Percentiles rank a stretch among this genome's conserved stretches.
These are phyloP conservation scores for Cirrhinus mrigala DNA, from an alignment of 2,797 vertebrate species.

Conservation along the genomic window DNA sequence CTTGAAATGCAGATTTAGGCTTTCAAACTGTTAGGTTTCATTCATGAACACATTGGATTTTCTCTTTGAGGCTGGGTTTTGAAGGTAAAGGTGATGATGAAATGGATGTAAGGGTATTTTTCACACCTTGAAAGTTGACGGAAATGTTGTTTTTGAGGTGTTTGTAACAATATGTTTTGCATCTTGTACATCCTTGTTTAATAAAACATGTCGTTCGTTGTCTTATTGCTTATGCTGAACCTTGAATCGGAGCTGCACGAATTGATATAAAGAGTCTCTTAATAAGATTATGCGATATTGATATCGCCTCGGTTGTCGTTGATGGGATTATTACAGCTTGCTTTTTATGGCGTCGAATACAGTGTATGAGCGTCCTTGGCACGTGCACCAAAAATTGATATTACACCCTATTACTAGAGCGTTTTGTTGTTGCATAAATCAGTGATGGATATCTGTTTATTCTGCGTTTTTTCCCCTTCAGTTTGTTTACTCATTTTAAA, in stretches of 20 bases:
- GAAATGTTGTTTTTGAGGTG: constrained; percentile 22
- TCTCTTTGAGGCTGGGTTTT: constrained; percentile 35
- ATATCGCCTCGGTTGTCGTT: constrained; percentile 45
- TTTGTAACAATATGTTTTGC: constrained; percentile 24
- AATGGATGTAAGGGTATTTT: constrained; percentile 45
- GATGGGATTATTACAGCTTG: constrained; percentile 45
- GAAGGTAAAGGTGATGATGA: constrained; percentile 49
- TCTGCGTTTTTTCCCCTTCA: constrained; percentile 54
- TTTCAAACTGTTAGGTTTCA: constrained; percentile 33
- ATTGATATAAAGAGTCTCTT: constrained; percentile 46
- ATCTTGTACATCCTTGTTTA: constrained; percentile 40
- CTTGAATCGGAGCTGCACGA: constrained; percentile 33
- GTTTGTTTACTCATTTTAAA: constrained; percentile 66
- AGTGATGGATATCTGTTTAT: constrained; percentile 64
- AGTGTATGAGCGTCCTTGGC: constrained; percentile 35
- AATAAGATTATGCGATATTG: constrained; percentile 51
- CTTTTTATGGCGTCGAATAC: not conserved
- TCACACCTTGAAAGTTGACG: constrained; percentile 29
- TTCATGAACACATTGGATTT: constrained; percentile 48
- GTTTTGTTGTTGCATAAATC: constrained; percentile 52
- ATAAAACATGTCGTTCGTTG: constrained; percentile 48
- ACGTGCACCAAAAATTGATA: constrained; percentile 33
- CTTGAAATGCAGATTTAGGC: constrained; percentile 32
- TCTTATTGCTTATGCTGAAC: constrained; percentile 40
- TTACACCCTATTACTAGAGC: constrained; percentile 45